These are phyloP conservation scores for Crotalus horridus DNA, from an alignment of 2,113 vertebrate species.

Conservation along the genomic window DNA sequence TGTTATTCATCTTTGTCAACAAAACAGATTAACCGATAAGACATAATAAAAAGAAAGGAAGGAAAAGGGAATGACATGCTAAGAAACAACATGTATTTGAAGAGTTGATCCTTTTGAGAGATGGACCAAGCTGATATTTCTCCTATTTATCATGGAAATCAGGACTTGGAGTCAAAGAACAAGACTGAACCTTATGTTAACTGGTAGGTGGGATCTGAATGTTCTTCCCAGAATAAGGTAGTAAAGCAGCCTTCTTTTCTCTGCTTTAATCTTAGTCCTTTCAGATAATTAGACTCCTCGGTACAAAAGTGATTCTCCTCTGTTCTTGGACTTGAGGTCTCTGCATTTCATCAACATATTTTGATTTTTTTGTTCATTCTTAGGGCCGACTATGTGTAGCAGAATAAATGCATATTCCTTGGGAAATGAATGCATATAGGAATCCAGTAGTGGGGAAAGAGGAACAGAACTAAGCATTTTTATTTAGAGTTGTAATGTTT, in stretches of 20 bases:
- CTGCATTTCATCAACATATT: neutral
- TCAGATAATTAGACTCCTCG: neutral
- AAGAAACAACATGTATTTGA: neutral
- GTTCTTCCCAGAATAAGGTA: neutral
- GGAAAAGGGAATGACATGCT: neutral
- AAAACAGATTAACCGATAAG: neutral
- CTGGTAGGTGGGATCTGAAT: neutral
- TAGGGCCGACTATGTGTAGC: neutral
- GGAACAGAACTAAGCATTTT: neutral
- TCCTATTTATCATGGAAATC: neutral
- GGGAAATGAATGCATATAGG: neutral
- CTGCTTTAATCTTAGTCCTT: neutral
- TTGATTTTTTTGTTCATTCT: neutral
- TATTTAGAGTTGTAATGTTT: neutral
- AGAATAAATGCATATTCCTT: neutral
- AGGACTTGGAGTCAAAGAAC: neutral
- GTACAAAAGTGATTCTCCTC: neutral
- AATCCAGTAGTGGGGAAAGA: neutral
- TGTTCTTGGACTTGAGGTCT: neutral
- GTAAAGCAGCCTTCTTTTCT: neutral
- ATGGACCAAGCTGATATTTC: neutral
- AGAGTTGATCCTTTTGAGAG: neutral
- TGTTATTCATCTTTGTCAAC: neutral
- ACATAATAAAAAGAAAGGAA: neutral
- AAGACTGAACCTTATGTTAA: neutral